phyloP scores from a whole-genome alignment of 1,140 invertebrate species.

The Oncopodura yosiiana region DNA sequence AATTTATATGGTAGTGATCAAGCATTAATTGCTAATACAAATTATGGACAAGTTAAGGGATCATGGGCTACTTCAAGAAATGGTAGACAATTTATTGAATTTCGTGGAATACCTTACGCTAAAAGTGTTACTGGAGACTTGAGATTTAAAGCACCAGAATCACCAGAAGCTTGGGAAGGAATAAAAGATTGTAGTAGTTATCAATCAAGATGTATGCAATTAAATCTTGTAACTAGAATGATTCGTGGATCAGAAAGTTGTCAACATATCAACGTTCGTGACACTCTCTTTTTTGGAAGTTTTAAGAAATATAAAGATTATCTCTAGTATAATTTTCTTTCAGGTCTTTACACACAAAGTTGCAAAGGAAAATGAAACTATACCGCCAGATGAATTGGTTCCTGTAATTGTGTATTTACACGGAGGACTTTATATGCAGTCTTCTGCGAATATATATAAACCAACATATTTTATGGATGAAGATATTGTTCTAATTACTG shows the following conservation, averaged over 20 bases:
- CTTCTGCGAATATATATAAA: constrained; percentile 12
- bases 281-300: background rate
- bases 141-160: constrained; percentile 32
- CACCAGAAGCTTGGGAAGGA: constrained; percentile 14
- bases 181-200: constrained; percentile 15
- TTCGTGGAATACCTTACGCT: constrained; percentile 25
- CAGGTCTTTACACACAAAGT: constrained; percentile 22
- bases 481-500: constrained; percentile 42
- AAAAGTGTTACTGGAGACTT: constrained; percentile 15
- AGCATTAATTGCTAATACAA: constrained; percentile 25
- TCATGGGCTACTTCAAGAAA: constrained; percentile 9
- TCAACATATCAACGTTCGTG: constrained; percentile 14
- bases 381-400: background rate
- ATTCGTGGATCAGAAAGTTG: constrained; percentile 23
- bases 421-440: constrained; percentile 23
- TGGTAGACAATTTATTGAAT: constrained; percentile 36
- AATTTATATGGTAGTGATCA: too few relatives aligned
- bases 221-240: constrained; percentile 12
- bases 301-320: too few relatives aligned
- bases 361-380: too few relatives aligned
- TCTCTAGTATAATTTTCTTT: too few relatives aligned
- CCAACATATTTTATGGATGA: constrained; percentile 40
- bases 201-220: constrained; percentile 19
- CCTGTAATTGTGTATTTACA: constrained; percentile 29
- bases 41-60: constrained; percentile 17